Base-by-base conservation (phyloP, 2,113 vertebrate genomes). In the Halichoerus grypus region DNA sequence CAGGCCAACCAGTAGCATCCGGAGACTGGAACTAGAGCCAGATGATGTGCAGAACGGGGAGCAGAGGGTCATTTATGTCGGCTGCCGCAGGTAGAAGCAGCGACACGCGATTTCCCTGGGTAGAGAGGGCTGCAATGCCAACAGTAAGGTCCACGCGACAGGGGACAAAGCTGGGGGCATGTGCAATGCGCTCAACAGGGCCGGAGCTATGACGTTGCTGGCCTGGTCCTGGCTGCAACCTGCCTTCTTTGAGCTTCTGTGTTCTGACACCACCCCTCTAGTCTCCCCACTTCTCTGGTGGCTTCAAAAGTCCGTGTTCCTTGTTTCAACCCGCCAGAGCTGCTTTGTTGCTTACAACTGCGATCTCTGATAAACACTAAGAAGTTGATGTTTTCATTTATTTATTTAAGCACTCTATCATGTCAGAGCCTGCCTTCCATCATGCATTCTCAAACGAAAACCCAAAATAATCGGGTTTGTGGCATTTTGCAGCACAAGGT, bases 161-260 rank as follows among this genome's bases (percentile, higher is more conserved):
- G 18, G 7, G 49, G 46, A 7, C 10, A 14, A 24, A 8, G 15
- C 39, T 7, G 4, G 0, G 0, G 2, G 7, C 5, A 1, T 26
- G 24, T 5, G 42, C 7, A 18, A 7, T 10, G 19, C 24, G 28
- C 49, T 69, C 36, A 5, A 51, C 7, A 10, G 36, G 12, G 11
- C 9, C 51, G 21, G 28, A 26, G 26, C 51, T 2, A 19, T 7
- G 24, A 24, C 28, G 5, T 82, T 36, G 46, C 61, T 2, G 1
- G 26, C 9, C n/a, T 15, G 13, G 28, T 12, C 39, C 22, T 65
- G 13, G 39, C 11, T 55, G 6, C 21, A 46, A 2, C 33, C 18
- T 33, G 16, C 3, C 14, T 89, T n/a, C 24, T 57, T 67, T 72
- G 8, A 39, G 18, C 36, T 33, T 59, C 51, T 21, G 3, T 49